Base-by-base conservation (phyloP, 2,797 vertebrate genomes). In the Parauchenoglanis ngamensis region DNA sequence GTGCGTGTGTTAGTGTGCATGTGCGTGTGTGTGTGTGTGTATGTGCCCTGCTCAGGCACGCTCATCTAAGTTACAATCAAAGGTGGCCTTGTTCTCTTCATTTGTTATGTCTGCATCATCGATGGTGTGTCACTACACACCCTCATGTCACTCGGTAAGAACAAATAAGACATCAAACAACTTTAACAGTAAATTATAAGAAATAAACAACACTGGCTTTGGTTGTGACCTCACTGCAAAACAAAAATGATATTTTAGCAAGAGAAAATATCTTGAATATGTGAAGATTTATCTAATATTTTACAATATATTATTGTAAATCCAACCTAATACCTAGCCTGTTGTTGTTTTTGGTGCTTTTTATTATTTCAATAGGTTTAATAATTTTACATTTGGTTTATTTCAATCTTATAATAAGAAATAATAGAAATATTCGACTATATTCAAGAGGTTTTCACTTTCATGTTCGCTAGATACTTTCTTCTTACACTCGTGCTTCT, bases 61-160 rank as follows among this genome's bases (percentile, higher is more conserved):
- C 83, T 89, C 79, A 83, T 80, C 86, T 89, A 88, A 88, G 89
- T 85, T 87, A 61, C 87, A 90, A 89, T 91, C 91, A 91, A 91
- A 90, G 88, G 70, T 88, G 86, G 87, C 87, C 91, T 89, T 91
- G 90, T 91, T 90, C 89, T 67, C 75, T 85, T 83, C 80, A 88
- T 89, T 87, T 90, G 89, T 91, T 91, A 89, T 90, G 91, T 89
- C 88, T 90, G 67, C 70, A 85, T 46, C 75, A 54, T 85, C 23
- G 61, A 84, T 89, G 87, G 83, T 88, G 89, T 87, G 89, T 88
- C 83, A 77, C 87, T 63, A 86, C 87, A 81, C 78, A 75, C 86
- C 87, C 87, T 86, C 56, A 84, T 40, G 35, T 86, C 87, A 88
- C 89, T 85, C 86, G 67, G 83, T 78, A 73, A 67, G 88, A 88